These are phyloP conservation scores for Crocallis elinguaria DNA, from an alignment of 2,888 invertebrate genomes.

Conservation along the genomic window DNA sequence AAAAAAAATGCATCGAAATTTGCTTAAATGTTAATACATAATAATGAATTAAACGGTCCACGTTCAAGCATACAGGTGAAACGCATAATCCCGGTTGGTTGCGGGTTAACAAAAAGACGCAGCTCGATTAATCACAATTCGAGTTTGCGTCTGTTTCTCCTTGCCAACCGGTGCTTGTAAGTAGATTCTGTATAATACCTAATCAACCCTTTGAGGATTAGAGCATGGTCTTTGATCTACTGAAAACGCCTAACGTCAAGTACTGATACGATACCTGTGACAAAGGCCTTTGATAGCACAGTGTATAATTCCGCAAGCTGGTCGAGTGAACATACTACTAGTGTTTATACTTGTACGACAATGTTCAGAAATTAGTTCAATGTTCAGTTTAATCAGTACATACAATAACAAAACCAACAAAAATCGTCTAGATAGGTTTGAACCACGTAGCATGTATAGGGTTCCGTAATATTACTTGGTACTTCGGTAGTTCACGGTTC, in stretches of 20 bases:
- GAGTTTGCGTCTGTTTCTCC: neutral
- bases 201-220: neutral
- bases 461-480: too few relatives aligned
- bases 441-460: too few relatives aligned
- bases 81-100: too few relatives aligned
- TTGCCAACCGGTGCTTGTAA: neutral
- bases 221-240: neutral
- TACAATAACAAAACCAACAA: too few relatives aligned
- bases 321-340: constrained; percentile 5
- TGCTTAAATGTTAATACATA: too few relatives aligned
- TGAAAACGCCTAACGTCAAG: neutral
- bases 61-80: too few relatives aligned
- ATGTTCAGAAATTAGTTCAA: neutral
- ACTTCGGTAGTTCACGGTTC: too few relatives aligned
- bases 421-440: too few relatives aligned
- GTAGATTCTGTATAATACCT: neutral
- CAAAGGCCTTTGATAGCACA: constrained; percentile 11
- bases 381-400: neutral
- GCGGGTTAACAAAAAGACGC: too few relatives aligned
- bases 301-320: constrained; percentile 14
- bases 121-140: too few relatives aligned
- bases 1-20: too few relatives aligned
- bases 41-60: too few relatives aligned
- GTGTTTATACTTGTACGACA: neutral
- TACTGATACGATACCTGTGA: constrained; percentile 1